phyloP scores from a whole-genome alignment of 2,797 vertebrate species.

The Typhlichthys subterraneus region DNA sequence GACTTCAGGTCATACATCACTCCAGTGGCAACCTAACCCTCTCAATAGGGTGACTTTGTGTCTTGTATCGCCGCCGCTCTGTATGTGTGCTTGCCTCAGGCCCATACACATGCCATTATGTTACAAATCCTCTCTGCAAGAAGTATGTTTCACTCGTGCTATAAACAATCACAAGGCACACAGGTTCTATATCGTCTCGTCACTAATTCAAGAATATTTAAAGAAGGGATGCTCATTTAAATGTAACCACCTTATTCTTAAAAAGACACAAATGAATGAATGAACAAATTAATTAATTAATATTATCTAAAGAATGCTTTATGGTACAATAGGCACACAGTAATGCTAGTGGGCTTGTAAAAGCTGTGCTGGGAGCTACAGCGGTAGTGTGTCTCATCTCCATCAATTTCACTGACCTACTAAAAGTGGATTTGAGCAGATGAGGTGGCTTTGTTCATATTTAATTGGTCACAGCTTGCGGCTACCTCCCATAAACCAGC shows the following conservation, averaged over 20 bases:
- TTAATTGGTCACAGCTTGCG: conserved; percentile 78
- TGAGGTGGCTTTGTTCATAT: conserved; percentile 79
- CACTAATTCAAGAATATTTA: too few relatives aligned
- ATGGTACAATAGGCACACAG: conserved; percentile 17
- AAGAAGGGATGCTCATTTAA: too few relatives aligned
- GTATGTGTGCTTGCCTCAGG: conserved; percentile 59
- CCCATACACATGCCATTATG: conserved; percentile 67
- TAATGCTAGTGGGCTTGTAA: conserved; percentile 27
- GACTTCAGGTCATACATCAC: conserved; percentile 76
- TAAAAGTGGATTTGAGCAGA: conserved; percentile 77
- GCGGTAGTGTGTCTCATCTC: conserved; percentile 59
- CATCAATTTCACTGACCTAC: conserved; percentile 77
- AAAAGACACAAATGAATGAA: too few relatives aligned
- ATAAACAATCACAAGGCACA: conserved; percentile 30
- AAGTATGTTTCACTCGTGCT: conserved; percentile 40
- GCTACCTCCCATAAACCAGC: conserved; percentile 71
- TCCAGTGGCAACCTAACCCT: conserved; percentile 67
- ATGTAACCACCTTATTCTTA: too few relatives aligned
- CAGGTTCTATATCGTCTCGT: too few relatives aligned
- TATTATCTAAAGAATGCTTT: conserved; percentile 4
- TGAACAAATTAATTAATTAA: too few relatives aligned
- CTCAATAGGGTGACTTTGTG: conserved; percentile 70
- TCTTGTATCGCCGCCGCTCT: conserved; percentile 63
- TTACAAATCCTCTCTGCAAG: conserved; percentile 61
- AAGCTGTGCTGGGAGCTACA: conserved; percentile 46